Conservation (phyloP, 2,797 vertebrate species). For the Phataginus tricuspis region DNA sequence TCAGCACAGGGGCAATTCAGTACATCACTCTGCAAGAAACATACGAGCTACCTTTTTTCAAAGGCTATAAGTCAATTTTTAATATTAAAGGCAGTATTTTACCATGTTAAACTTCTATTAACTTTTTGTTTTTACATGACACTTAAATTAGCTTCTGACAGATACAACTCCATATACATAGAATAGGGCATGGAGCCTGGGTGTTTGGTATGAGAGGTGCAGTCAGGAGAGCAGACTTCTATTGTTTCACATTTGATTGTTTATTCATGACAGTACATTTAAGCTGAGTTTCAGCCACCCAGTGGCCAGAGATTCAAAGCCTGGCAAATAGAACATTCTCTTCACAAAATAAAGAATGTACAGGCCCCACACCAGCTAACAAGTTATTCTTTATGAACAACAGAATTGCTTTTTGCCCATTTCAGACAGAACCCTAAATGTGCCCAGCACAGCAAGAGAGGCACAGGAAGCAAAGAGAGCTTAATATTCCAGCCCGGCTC, state of each 20-base stretch:
- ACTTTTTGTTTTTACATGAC: slow-evolving; percentile 77
- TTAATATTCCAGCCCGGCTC: slow-evolving; percentile 87
- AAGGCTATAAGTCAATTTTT: slow-evolving; percentile 62
- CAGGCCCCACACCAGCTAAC: slow-evolving; percentile 74
- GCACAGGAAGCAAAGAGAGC: slow-evolving; percentile 79
- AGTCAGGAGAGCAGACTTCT: slow-evolving; percentile 74
- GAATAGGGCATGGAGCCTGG: neutral
- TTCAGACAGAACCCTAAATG: slow-evolving; percentile 85
- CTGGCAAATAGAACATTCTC: slow-evolving; percentile 78
- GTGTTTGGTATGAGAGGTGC: slow-evolving; percentile 64
- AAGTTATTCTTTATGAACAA: slow-evolving; percentile 85
- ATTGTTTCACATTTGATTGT: slow-evolving; percentile 82
- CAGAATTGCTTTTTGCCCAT: slow-evolving; percentile 86
- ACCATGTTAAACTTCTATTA: slow-evolving; percentile 72
- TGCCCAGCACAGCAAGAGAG: slow-evolving; percentile 84
- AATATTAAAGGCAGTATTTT: slow-evolving; percentile 65
- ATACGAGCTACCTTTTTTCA: slow-evolving; percentile 59
- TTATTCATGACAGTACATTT: slow-evolving; percentile 67
- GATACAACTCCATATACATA: neutral
- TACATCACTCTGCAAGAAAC: neutral
- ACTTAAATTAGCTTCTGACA: slow-evolving; percentile 79
- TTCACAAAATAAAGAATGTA: slow-evolving; percentile 83
- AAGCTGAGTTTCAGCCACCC: slow-evolving; percentile 77
- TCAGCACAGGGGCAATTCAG: neutral
- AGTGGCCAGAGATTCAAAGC: slow-evolving; percentile 81